phyloP scores from a whole-genome alignment of 1,140 invertebrate species.

The Leptinotarsa texana region DNA sequence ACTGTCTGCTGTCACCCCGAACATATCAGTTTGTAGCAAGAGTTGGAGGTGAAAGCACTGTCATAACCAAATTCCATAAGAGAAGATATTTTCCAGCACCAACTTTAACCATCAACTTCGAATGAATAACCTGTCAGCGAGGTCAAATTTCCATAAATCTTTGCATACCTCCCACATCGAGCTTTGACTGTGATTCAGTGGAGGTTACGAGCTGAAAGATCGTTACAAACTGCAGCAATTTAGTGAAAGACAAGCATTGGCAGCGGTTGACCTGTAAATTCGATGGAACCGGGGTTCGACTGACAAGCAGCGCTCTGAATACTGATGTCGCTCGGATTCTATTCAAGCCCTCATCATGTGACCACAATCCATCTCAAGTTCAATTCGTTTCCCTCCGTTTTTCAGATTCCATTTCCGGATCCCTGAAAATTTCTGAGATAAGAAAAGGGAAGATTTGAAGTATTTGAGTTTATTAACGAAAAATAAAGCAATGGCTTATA shows the following conservation, averaged over 20 bases:
- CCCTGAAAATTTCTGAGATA: not conserved
- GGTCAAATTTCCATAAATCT: conserved; percentile 10
- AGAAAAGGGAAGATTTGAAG: not conserved
- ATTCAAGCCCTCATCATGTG: conserved; percentile 37
- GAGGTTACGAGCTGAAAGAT: conserved; percentile 23
- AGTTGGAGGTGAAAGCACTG: no score
- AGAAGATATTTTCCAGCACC: no score
- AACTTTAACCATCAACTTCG: not conserved
- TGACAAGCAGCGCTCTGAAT: conserved; percentile 43
- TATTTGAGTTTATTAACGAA: no score
- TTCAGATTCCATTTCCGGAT: not conserved
- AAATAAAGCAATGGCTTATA: no score
- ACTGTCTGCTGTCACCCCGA: no score
- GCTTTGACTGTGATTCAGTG: conserved; percentile 18
- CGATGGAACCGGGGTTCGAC: conserved; percentile 35
- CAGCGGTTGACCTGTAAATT: conserved; percentile 44
- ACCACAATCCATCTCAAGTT: conserved; percentile 35
- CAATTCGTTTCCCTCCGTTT: conserved; percentile 37
- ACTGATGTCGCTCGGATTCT: conserved; percentile 41
- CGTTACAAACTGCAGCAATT: conserved; percentile 41
- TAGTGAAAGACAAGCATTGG: conserved; percentile 42
- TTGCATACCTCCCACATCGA: conserved; percentile 3
- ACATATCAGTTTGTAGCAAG: no score
- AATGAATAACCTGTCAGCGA: conserved; percentile 6
- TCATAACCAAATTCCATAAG: no score